A percentile compares a stretch with the other conserved stretches of the same genome.
phyloP scores from a whole-genome alignment of 2,113 vertebrate species.

The Litocranius walleri region DNA sequence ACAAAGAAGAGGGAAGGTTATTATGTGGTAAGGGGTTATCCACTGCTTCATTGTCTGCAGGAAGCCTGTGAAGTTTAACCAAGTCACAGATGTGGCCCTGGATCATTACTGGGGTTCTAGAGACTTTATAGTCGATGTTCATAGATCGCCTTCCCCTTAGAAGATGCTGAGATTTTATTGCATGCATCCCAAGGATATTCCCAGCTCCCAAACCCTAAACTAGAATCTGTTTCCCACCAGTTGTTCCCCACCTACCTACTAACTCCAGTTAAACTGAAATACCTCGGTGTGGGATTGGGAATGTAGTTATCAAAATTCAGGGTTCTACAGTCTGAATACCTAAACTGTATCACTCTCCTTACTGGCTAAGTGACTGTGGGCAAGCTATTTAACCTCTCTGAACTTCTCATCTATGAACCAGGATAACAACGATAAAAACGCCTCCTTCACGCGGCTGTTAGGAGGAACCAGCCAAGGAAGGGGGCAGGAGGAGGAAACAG shows the following conservation, averaged over 20 bases:
- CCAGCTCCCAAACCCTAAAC: background rate
- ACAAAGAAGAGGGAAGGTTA: background rate
- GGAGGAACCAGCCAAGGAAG: background rate
- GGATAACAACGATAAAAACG: background rate
- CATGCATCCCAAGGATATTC: no score
- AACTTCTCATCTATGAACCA: background rate
- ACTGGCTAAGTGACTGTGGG: background rate
- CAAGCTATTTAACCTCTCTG: background rate
- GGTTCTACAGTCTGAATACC: background rate
- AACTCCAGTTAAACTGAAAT: background rate
- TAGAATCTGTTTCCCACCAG: background rate
- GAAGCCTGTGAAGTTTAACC: no score
- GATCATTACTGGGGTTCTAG: background rate
- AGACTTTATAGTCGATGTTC: background rate
- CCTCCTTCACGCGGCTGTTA: background rate
- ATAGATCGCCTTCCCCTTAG: background rate
- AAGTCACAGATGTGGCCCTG: background rate
- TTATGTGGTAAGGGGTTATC: background rate
- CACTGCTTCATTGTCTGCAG: accelerated
- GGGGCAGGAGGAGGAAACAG: background rate
- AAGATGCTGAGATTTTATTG: background rate
- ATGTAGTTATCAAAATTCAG: background rate
- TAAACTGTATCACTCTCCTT: background rate
- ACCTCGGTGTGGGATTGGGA: background rate
- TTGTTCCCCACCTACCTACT: background rate